A percentile compares a stretch with the other conserved stretches of the same genome.
Conservation (phyloP, 2,797 vertebrate genomes). For the Peromyscus nudipes region DNA sequence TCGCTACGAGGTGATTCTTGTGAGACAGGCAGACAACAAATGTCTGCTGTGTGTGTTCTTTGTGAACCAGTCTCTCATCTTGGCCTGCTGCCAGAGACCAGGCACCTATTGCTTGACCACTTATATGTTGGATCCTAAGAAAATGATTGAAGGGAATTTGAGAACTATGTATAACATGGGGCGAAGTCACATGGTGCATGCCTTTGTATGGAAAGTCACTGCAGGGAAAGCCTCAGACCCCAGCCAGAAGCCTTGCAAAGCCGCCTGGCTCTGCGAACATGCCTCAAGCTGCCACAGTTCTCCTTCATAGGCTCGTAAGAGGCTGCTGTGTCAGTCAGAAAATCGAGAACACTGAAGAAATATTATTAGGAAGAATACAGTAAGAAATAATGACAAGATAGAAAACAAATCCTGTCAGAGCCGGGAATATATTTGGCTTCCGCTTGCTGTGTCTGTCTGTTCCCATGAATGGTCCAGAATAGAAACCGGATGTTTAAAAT, state of each 20-base stretch:
- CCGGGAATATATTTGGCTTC: constrained; percentile 80
- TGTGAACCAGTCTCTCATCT: not conserved
- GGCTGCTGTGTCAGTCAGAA: constrained; percentile 38
- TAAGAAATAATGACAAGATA: constrained; percentile 35
- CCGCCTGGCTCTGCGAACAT: not conserved
- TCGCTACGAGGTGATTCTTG: not conserved
- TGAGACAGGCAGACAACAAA: constrained; percentile 5
- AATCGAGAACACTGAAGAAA: constrained; percentile 51
- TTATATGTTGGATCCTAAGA: not conserved
- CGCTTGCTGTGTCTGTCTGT: constrained; percentile 77
- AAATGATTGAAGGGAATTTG: not conserved
- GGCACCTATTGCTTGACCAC: not conserved
- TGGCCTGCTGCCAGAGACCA: not conserved
- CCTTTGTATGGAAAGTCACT: constrained; percentile 2
- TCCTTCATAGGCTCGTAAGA: not conserved
- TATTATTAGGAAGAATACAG: constrained; percentile 73
- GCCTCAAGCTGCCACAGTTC: not conserved
- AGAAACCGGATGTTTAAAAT: constrained; percentile 81
- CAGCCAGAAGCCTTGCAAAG: rapidly evolving
- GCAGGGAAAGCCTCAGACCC: constrained; percentile 29
- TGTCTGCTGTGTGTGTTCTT: not conserved
- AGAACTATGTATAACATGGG: not conserved
- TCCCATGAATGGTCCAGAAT: constrained; percentile 75
- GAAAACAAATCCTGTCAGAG: constrained; percentile 80
- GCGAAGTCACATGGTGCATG: not conserved